Conservation (phyloP, 1,140 invertebrate genomes). For the Asbolus verrucosus region DNA sequence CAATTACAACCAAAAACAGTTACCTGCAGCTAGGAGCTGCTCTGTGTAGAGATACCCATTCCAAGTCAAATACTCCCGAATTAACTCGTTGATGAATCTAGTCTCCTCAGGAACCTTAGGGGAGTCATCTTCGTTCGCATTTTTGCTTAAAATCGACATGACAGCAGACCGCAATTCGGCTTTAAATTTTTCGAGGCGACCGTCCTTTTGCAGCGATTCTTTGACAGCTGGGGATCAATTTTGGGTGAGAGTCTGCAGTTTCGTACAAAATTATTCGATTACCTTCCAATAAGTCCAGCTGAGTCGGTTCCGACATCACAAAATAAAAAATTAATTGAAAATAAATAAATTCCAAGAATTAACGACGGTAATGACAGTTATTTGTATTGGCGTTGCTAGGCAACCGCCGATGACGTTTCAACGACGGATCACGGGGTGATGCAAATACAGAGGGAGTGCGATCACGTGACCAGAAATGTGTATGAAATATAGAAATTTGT, state of each 20-base stretch:
- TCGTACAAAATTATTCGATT: too few relatives aligned
- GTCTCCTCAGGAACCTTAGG: conserved; percentile 66
- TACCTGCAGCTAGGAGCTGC: conserved; percentile 67
- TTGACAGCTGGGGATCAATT: conserved; percentile 62
- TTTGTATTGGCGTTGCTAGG: conserved; percentile 25
- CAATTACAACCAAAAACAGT: too few relatives aligned
- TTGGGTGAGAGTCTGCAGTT: too few relatives aligned
- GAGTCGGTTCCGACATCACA: conserved; percentile 55
- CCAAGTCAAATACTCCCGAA: conserved; percentile 69
- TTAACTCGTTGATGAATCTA: conserved; percentile 67
- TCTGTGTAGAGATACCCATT: conserved; percentile 70
- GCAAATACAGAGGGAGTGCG: too few relatives aligned
- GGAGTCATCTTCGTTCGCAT: conserved; percentile 49
- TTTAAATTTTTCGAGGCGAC: conserved; percentile 60
- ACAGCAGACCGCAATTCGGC: conserved; percentile 61
- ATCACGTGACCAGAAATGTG: background rate
- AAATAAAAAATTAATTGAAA: conserved; percentile 4
- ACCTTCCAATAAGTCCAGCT: conserved; percentile 59
- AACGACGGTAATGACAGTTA: too few relatives aligned
- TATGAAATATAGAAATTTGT: conserved; percentile 43
- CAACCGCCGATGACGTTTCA: conserved; percentile 5
- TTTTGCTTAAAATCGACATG: conserved; percentile 61
- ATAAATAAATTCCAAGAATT: conserved; percentile 46
- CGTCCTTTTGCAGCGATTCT: conserved; percentile 61
- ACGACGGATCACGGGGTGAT: background rate